Percentiles rank a stretch among this genome's conserved stretches.
These are phyloP conservation scores for Patella depressa DNA, from an alignment of 2,888 invertebrate species.

Conservation along the genomic window DNA sequence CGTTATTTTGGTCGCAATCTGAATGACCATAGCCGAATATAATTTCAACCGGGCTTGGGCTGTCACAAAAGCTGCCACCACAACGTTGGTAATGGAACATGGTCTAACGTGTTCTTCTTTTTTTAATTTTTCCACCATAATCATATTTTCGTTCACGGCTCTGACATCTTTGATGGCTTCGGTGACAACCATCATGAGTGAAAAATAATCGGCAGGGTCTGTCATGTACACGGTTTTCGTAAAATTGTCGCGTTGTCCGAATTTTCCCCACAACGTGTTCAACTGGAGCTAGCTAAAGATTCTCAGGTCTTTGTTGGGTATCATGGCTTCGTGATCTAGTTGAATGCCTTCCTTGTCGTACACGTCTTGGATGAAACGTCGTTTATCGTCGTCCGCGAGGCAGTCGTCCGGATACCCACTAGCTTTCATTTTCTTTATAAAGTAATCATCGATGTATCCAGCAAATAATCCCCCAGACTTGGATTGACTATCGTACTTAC, in stretches of 20 bases:
- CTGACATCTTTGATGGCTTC: neutral
- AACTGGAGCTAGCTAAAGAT: neutral
- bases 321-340: neutral
- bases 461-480: neutral
- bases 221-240: neutral
- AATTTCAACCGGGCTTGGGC: slow-evolving; percentile 1
- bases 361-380: neutral
- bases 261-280: neutral
- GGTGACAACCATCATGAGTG: neutral
- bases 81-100: neutral
- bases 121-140: neutral
- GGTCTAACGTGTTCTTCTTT: neutral
- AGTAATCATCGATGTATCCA: neutral
- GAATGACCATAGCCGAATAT: neutral
- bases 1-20: too few species aligned
- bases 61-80: neutral
- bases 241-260: neutral
- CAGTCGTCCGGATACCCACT: slow-evolving; percentile 1
- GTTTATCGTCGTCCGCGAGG: neutral
- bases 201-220: neutral
- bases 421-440: neutral
- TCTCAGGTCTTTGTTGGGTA: neutral
- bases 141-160: neutral
- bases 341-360: neutral
- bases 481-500: neutral